Conservation (phyloP, 2,888 invertebrate genomes). For the Cheilosia variabilis region DNA sequence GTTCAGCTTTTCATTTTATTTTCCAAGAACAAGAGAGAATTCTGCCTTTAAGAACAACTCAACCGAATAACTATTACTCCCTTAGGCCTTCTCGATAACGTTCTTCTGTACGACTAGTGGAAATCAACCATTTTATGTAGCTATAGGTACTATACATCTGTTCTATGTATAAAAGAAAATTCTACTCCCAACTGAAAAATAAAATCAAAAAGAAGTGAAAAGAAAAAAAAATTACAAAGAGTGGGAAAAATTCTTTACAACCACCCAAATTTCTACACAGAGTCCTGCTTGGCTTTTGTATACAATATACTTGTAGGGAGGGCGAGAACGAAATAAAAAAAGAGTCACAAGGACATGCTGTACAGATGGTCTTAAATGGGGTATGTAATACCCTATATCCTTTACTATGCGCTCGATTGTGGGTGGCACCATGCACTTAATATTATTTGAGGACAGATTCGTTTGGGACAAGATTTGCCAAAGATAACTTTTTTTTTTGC, state of each 20-base stretch:
- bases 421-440: no score
- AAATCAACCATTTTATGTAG: constrained; percentile 46
- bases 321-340: constrained; percentile 12
- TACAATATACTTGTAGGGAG: not conserved
- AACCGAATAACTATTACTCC: constrained; percentile 72
- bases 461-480: no score
- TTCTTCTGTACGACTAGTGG: constrained; percentile 46
- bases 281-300: constrained; percentile 39
- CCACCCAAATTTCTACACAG: constrained; percentile 6
- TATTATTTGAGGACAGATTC: no score
- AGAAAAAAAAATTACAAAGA: constrained; percentile 6
- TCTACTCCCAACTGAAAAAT: constrained; percentile 58
- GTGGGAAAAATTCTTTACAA: constrained; percentile 47
- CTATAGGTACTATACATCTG: constrained; percentile 42
- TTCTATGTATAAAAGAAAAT: constrained; percentile 33
- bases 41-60: constrained; percentile 62
- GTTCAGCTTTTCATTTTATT: not conserved
- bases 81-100: constrained; percentile 69
- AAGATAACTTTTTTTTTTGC: no score
- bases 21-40: not conserved
- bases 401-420: no score
- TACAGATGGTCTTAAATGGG: no score
- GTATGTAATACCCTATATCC: no score
- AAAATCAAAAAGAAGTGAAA: constrained; percentile 32
- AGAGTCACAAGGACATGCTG: not conserved